Evolutionary conservation across 2,797 vertebrate genomes (phyloP), one percentile per base, ranked within the genome.

Genomic region (Aphelocoma californica): DNA sequence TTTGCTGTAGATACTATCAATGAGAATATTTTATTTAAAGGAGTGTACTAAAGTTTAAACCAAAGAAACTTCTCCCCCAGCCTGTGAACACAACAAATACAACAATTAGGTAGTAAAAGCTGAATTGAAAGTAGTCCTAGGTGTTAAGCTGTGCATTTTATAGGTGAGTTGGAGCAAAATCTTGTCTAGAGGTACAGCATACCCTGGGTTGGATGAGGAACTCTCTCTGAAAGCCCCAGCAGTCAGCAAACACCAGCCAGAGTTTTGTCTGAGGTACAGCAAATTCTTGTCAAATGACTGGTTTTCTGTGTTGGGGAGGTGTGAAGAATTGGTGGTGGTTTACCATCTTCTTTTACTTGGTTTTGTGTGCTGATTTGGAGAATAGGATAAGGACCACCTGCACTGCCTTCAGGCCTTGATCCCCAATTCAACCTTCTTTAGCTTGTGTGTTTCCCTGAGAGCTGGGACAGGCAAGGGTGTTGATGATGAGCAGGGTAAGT

Each of bases 1-100:
- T 92, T 92, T 95, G 51, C 60, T 87, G 64, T 80, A 88, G 83
- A 47, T 90, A 60, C 8, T 92, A 87, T 88, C 70, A 87, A 60
- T 82, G 25, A 24, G 11, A 51, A 29, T 75, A 20, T 84, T 94
- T 86, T 77, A 84, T 94, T 77, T 87, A 42, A 92, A 88, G 40
- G 20, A 66, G 9, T 58, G 31, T 64, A 84, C 48, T 81, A 42
- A 79, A 38, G 13, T 56, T 84, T 53, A 71, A 93, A 93, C 34
- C 32, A 60, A 80, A 75, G 34, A 81, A 81, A n/a, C 13, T 81
- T 61, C 36, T 51, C 15, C 29, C 21, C 6, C 9, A 34, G 34
- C 31, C 11, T 66, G 31, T 65, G 73, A 86, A 62, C 26, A 42
- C 29, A 79, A 40, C 36, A 81, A 69, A 57, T 12, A 34, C 8